Conservation (phyloP, 2,888 invertebrate genomes). For the Anthrax anthrax region DNA sequence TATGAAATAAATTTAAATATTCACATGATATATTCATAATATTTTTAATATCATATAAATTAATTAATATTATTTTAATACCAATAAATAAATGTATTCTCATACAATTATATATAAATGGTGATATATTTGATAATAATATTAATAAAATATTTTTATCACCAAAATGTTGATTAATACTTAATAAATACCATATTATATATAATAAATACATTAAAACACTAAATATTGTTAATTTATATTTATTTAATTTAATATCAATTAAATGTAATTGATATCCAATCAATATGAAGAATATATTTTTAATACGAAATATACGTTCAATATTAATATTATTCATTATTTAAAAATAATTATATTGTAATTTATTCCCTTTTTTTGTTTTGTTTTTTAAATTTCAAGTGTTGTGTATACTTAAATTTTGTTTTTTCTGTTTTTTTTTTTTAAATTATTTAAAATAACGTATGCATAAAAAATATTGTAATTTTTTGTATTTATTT, state of each 20-base stretch:
- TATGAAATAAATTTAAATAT: neutral
- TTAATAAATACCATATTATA: constrained; percentile 13
- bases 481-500: no score
- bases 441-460: neutral
- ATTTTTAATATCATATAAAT: constrained; percentile 1
- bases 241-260: constrained; percentile 12
- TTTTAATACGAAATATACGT: constrained; percentile 17
- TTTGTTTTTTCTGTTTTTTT: neutral
- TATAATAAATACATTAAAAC: constrained; percentile 14
- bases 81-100: constrained; percentile 6
- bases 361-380: neutral
- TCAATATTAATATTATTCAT: constrained; percentile 15
- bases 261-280: constrained; percentile 19
- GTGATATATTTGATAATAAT: neutral
- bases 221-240: constrained; percentile 14
- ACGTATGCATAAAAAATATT: no score
- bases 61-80: constrained; percentile 1
- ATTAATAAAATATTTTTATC: neutral
- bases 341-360: neutral
- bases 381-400: neutral
- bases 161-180: constrained; percentile 3
- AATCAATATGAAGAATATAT: constrained; percentile 14
- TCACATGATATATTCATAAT: constrained; percentile 3
- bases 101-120: constrained; percentile 7
- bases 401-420: neutral